Percentiles rank a stretch among this genome's conserved stretches.
These are phyloP conservation scores for Botia kubotai DNA, from an alignment of 2,797 vertebrate species.

Conservation along the genomic window DNA sequence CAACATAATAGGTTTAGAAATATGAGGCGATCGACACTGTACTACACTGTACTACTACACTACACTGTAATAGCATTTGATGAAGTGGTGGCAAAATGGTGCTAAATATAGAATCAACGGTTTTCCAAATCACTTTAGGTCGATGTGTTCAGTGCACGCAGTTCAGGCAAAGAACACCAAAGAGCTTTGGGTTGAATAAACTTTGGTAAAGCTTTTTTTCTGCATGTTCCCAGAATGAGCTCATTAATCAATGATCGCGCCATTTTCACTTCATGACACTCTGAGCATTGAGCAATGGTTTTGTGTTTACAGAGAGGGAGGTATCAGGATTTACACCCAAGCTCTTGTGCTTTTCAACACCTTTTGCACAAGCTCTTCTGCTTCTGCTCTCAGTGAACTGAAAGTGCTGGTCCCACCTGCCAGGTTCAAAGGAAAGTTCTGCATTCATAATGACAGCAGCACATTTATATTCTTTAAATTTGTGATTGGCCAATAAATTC, in stretches of 20 bases:
- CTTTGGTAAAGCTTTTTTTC: constrained; percentile 55
- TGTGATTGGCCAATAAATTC: constrained; percentile 57
- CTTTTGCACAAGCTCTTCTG: constrained; percentile 62
- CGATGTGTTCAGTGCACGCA: neutral
- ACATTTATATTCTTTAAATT: constrained; percentile 61
- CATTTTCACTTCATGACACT: constrained; percentile 67
- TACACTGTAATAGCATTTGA: too few relatives aligned
- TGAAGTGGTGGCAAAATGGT: too few relatives aligned
- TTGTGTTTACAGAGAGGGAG: constrained; percentile 75
- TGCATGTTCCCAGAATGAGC: constrained; percentile 57
- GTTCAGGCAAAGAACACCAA: constrained; percentile 34
- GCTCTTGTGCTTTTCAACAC: constrained; percentile 76
- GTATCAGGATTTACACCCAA: constrained; percentile 67
- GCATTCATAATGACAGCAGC: constrained; percentile 56
- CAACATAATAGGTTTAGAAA: too few relatives aligned
- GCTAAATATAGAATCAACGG: neutral
- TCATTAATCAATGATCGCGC: constrained; percentile 65
- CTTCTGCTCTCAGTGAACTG: constrained; percentile 66
- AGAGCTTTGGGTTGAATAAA: constrained; percentile 53
- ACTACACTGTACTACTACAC: too few relatives aligned
- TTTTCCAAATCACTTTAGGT: neutral
- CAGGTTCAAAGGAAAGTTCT: constrained; percentile 55
- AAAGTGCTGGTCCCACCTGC: constrained; percentile 68
- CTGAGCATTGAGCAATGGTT: constrained; percentile 66
- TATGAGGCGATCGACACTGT: too few relatives aligned